Conservation (phyloP, 1,140 invertebrate species). For the Drosophila funebris region DNA sequence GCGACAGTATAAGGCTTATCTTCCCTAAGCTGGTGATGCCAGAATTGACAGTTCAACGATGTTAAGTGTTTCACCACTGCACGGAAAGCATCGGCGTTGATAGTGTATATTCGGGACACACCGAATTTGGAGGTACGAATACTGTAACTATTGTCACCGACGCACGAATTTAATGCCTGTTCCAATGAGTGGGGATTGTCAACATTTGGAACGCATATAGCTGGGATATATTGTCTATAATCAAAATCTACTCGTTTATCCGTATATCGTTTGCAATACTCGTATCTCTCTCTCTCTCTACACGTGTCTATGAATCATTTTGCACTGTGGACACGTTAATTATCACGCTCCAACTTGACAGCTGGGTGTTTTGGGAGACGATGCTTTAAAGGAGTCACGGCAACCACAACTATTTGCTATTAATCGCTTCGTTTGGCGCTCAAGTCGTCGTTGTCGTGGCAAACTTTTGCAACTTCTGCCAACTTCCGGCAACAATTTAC, state of each 20-base stretch:
- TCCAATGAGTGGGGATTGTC: neutral
- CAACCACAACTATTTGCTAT: constrained; percentile 48
- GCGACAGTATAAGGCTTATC: too few species aligned
- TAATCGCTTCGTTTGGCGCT: constrained; percentile 67
- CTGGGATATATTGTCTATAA: too few species aligned
- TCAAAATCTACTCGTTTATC: neutral
- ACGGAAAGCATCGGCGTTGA: too few species aligned
- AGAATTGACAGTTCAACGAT: too few species aligned
- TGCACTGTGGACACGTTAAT: constrained; percentile 12
- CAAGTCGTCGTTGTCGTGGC: constrained; percentile 41
- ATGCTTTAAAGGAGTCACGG: constrained; percentile 4
- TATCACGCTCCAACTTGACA: neutral
- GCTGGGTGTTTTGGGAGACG: neutral
- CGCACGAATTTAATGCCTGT: too few species aligned
- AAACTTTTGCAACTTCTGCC: constrained; percentile 67
- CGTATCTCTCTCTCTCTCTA: too few species aligned
- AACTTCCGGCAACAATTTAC: constrained; percentile 73
- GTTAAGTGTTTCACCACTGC: too few species aligned
- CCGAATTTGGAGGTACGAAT: too few species aligned
- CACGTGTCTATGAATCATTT: constrained; percentile 20
- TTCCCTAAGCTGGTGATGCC: too few species aligned
- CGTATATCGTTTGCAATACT: neutral
- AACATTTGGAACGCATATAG: too few species aligned
- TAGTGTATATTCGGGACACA: too few species aligned
- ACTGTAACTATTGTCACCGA: too few species aligned